Conservation (phyloP, 2,113 vertebrate species). For the Tragelaphus imberbis region DNA sequence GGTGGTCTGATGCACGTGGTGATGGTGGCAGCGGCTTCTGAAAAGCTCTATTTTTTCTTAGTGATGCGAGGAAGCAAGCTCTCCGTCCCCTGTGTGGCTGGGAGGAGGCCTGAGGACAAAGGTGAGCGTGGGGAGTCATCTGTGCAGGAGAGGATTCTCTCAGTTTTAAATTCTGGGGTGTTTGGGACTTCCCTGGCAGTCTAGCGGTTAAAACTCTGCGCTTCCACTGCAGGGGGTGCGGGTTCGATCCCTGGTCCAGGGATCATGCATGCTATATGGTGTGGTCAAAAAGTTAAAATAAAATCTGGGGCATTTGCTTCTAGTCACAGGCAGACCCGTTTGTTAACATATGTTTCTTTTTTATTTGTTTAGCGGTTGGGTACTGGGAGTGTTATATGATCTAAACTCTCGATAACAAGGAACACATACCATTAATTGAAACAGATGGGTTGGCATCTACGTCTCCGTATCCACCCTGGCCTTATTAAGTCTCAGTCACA, state of each 20-base stretch:
- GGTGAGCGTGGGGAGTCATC: neutral
- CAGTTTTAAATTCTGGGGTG: neutral
- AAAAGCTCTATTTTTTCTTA: neutral
- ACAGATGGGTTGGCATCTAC: neutral
- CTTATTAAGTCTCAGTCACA: slow-evolving; percentile 44
- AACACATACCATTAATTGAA: neutral
- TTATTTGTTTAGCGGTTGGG: neutral
- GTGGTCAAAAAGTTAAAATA: neutral
- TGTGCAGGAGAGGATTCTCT: neutral
- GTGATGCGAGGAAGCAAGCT: neutral
- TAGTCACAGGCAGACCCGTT: fast-evolving
- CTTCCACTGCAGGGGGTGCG: fast-evolving
- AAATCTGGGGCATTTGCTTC: neutral
- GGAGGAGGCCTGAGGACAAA: neutral
- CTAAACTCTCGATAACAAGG: neutral
- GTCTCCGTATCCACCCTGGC: neutral
- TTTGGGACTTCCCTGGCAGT: neutral
- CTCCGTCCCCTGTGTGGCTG: fast-evolving
- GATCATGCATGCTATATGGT: neutral
- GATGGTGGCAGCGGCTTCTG: neutral
- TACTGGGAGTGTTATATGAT: neutral
- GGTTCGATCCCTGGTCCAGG: neutral
- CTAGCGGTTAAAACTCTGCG: neutral
- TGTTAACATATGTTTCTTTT: neutral
- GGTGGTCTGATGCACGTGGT: neutral